A percentile compares a stretch with the other conserved stretches of the same genome.
Conservation (phyloP, 1,140 invertebrate species). For the Vanessa tameamea region DNA sequence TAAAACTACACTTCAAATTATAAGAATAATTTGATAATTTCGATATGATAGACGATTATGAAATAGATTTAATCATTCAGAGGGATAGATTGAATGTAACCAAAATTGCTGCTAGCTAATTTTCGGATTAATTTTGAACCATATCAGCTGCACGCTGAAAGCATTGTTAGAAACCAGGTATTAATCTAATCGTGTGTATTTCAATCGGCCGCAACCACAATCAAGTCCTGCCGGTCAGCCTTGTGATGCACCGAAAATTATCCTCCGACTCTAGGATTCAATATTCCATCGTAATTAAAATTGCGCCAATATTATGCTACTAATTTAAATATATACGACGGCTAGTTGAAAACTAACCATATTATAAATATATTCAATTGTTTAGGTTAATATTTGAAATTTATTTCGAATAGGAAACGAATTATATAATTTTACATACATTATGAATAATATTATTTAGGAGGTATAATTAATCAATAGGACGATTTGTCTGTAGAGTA, state of each 20-base stretch:
- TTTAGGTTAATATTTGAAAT: no score
- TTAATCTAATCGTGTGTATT: slow-evolving; percentile 35
- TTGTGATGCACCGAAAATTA: slow-evolving; percentile 20
- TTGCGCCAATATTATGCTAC: not conserved
- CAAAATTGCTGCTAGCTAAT: not conserved
- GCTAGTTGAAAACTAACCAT: no score
- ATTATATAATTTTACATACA: no score
- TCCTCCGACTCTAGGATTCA: not conserved
- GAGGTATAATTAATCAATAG: no score
- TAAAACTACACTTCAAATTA: no score
- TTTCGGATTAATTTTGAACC: slow-evolving; percentile 5
- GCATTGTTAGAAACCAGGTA: slow-evolving; percentile 21
- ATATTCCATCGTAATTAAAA: not conserved
- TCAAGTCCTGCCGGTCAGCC: slow-evolving; percentile 18
- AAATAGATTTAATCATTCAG: not conserved
- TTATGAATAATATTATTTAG: no score
- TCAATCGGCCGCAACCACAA: slow-evolving; percentile 31
- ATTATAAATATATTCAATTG: no score
- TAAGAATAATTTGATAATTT: no score
- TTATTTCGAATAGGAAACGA: no score
- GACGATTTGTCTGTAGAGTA: no score
- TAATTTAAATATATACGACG: no score
- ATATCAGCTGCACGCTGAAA: slow-evolving; percentile 18
- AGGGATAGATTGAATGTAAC: not conserved
- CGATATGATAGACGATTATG: not conserved